Conservation (phyloP, 2,888 invertebrate genomes). For the Seira sanloemensis region DNA sequence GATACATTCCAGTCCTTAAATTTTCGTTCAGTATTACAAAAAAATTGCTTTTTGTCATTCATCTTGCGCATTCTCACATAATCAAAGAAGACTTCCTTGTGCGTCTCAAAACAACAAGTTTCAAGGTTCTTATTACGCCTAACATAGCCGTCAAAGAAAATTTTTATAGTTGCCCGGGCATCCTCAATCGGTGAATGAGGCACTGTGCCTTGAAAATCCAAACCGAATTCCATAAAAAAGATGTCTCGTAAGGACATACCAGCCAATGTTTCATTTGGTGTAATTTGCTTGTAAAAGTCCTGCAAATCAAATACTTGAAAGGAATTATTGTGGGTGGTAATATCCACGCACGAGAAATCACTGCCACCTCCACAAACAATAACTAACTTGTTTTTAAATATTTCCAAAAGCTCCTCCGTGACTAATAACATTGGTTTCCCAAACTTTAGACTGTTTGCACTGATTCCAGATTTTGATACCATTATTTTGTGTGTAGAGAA, state of each 20-base stretch:
- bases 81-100: neutral
- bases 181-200: neutral
- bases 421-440: neutral
- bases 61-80: neutral
- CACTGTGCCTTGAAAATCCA: conserved; percentile 2
- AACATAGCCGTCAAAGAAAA: conserved; percentile 4
- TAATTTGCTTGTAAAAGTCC: neutral
- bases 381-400: neutral
- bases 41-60: neutral
- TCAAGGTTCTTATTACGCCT: neutral
- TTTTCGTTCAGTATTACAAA: neutral
- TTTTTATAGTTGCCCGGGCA: neutral
- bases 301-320: neutral
- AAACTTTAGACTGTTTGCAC: neutral
- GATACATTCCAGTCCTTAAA: neutral
- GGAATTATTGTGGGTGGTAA: neutral
- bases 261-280: neutral
- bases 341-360: conserved; percentile 2
- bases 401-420: neutral
- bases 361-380: neutral
- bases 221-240: neutral
- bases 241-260: conserved; percentile 1
- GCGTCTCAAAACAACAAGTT: neutral
- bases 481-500: neutral
- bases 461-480: neutral